Evolutionary conservation across 2,888 invertebrate species (phyloP), one percentile per base, ranked within the genome.

Genomic region (Conus canariensis): DNA sequence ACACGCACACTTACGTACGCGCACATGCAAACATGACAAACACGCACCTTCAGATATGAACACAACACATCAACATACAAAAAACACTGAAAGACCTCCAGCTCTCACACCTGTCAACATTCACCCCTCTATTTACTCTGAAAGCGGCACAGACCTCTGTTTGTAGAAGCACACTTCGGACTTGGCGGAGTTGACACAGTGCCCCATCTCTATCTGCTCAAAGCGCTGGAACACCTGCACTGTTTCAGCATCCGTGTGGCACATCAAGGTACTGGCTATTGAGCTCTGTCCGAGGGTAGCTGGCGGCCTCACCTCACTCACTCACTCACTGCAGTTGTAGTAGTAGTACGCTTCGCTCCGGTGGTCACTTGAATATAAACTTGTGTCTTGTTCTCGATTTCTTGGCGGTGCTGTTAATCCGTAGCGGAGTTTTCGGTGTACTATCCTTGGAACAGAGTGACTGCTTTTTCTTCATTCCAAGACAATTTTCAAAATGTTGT

Each of bases 121-220:
- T 56, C 19, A 56, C 58, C 16, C 58, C 56, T 12, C 77, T 30
- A 77, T 14, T 64, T 16, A 1, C 10, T 16, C 64, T 64, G 64
- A 10, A 30, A 25, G 22, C 77, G 30, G 12, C 5, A 82, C 83
- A 30, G 19, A 89, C 89, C 89, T 89, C 25, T 64, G 85, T 74
- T 89, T 89, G 59, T 89, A 89, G 67, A 74, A 89, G 56, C 89
- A 89, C 22, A 89, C 89, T 9, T 80, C 82, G 8, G 88, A 88
- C 14, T 85, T 67, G 74, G 74, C 14, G 85, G 74, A 59, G 45
- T 85, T 85, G 5, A 85, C 74, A 25, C 89, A 89, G 77, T 89
- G 89, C 56, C 89, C 89, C 89, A 89, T 89, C 85, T 89, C 77
- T 16, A 89, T 85, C 60, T 89, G 30, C 74, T 89, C 89, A 19